Base-by-base conservation (phyloP, 2,113 vertebrate genomes). In the Pelecanoides urinatrix region DNA sequence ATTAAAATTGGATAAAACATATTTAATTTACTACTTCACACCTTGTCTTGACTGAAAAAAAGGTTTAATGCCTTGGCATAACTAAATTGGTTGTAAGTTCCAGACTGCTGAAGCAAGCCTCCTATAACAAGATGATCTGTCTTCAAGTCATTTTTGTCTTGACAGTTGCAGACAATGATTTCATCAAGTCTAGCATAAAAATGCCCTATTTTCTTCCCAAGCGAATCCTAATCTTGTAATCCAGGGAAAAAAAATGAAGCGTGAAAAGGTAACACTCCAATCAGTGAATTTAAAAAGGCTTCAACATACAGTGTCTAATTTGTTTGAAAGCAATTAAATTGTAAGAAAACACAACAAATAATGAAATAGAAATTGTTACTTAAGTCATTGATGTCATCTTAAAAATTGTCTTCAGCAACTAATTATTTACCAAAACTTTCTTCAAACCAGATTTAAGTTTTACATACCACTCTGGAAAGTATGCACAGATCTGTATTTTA, bases 21-120 rank as follows among this genome's bases (percentile, higher is more conserved):
- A 53, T 55, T 70, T 91, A 34, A 80, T 89, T 85, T 29, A 22
- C 63, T 49, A 16, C 86, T 96, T 96, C 20, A 9, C 88, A 91
- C 40, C 49, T 86, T 88, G 58, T 47, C 65, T 49, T 84, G 29
- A 74, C 50, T 80, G 90, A 92, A 97, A 88, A 88, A 52, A 44
- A 70, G 7, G 50, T 86, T 95, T 84, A 73, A 65, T 88, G 44
- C 40, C 40, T 73, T 95, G 95, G 89, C 75, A 85, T 94, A 94
- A 86, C 95, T 95, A 92, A 98, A 98, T 94, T 96, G 91, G 81
- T 86, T 96, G 36, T 79, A 95, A 88, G 85, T 97, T 98, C 94
- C 95, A 97, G 94, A 82, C 88, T 92, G 84, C 75, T 98, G 98
- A 97, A 97, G 96, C 96, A 93, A 98, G 92, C 61, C 75, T 96